These are phyloP conservation scores for Anolis carolinensis DNA, from an alignment of 2,113 vertebrate species.

Conservation along the genomic window DNA sequence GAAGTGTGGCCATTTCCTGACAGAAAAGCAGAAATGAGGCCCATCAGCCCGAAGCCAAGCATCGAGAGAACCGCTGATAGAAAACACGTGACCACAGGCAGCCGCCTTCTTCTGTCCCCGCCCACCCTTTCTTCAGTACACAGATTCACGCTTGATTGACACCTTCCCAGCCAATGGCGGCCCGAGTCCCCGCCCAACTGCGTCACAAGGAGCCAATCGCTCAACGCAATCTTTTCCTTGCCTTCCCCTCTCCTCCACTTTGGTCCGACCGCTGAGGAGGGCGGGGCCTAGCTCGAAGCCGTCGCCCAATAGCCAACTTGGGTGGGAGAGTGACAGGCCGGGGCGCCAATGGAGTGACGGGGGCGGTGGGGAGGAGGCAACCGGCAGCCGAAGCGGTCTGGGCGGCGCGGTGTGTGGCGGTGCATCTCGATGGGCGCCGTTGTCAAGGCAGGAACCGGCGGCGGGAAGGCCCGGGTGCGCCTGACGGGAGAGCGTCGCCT, in stretches of 20 bases:
- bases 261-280: too few relatives aligned
- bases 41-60: neutral
- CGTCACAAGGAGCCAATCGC: neutral
- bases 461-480: rapidly evolving
- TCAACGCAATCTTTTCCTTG: too few relatives aligned
- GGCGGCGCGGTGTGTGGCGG: neutral
- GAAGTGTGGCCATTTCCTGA: neutral
- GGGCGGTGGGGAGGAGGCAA: neutral
- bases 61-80: rapidly evolving
- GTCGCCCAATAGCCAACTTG: neutral
- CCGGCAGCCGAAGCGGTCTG: too few relatives aligned
- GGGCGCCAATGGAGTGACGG: slow-evolving; percentile 14
- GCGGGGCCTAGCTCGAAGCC: too few relatives aligned
- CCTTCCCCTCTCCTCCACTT: too few relatives aligned
- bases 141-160: neutral
- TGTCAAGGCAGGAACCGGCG: rapidly evolving
- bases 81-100: neutral
- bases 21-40: neutral
- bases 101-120: neutral
- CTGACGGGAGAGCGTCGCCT: neutral
- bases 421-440: slow-evolving; percentile 13
- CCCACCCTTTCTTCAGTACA: rapidly evolving
- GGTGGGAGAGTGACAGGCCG: neutral
- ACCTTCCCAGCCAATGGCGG: rapidly evolving
- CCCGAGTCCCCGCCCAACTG: rapidly evolving